Percentiles rank a stretch among this genome's conserved stretches.
Conservation (phyloP, 1,140 invertebrate species). For the Dryas iulia region DNA sequence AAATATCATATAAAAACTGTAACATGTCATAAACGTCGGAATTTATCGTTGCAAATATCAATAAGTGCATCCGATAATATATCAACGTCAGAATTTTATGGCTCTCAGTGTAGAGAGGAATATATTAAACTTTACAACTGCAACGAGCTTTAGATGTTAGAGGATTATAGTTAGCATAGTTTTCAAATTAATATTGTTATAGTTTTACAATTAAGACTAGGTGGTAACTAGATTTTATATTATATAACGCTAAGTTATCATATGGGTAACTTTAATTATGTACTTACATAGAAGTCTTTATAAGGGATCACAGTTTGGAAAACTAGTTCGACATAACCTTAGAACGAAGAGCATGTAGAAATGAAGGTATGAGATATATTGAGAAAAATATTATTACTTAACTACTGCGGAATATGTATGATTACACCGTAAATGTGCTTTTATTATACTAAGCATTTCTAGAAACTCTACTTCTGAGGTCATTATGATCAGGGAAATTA, state of each 20-base stretch:
- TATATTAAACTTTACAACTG: conserved; percentile 7
- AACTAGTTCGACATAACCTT: conserved; percentile 63
- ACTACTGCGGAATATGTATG: neutral
- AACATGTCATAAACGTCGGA: neutral
- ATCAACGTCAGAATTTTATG: neutral
- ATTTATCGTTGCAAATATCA: neutral
- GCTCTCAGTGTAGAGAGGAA: neutral
- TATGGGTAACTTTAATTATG: conserved; percentile 51
- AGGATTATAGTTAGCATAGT: neutral
- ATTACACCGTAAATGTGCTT: neutral
- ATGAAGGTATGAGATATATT: neutral
- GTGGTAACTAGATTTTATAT: conserved; percentile 35
- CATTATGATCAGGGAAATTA: conserved; percentile 23
- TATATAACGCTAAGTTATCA: conserved; percentile 33
- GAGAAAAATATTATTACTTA: neutral
- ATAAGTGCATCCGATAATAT: neutral
- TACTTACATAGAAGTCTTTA: conserved; percentile 78
- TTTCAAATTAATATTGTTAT: neutral
- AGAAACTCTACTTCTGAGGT: conserved; percentile 1
- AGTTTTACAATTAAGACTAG: conserved; percentile 23
- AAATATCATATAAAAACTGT: no score
- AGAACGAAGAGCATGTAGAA: conserved; percentile 8
- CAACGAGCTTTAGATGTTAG: neutral
- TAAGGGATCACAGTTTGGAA: conserved; percentile 78
- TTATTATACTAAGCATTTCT: neutral